Evolutionary conservation across 2,113 vertebrate genomes (phyloP).

Genomic region (Peromyscus polionotus): DNA sequence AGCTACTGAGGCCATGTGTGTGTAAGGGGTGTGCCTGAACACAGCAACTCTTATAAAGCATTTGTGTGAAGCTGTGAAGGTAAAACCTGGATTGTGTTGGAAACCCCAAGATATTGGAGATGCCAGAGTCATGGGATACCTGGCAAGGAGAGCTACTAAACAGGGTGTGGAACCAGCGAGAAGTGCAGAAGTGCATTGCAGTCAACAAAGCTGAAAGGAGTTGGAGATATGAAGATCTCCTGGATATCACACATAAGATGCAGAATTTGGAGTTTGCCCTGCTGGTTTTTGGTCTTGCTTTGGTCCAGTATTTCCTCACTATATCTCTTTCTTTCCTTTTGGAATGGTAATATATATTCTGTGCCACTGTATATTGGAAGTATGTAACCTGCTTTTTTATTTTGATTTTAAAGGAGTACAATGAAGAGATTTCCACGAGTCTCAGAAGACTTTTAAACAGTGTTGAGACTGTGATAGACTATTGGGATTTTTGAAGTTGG

Average conservation of each 20-base stretch:
- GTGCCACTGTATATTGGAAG: background rate
- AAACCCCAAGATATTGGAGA: background rate
- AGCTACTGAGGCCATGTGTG: background rate
- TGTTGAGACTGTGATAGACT: background rate
- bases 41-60: background rate
- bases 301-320: background rate
- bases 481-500: background rate
- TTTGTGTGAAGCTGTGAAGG: background rate
- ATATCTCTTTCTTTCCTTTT: background rate
- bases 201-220: background rate
- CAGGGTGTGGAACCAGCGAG: background rate
- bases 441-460: background rate
- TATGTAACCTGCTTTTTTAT: background rate
- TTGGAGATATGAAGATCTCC: background rate
- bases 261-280: background rate
- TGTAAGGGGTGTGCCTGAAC: background rate
- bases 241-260: background rate
- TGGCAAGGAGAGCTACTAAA: background rate
- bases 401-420: background rate
- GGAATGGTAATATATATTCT: background rate
- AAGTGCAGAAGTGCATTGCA: background rate
- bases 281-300: background rate
- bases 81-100: background rate
- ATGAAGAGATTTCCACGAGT: background rate
- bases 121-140: background rate